Evolutionary conservation across 2,888 invertebrate genomes (phyloP), one percentile per base, ranked within the genome.

Genomic region (Pseudolycoriella hygida): DNA sequence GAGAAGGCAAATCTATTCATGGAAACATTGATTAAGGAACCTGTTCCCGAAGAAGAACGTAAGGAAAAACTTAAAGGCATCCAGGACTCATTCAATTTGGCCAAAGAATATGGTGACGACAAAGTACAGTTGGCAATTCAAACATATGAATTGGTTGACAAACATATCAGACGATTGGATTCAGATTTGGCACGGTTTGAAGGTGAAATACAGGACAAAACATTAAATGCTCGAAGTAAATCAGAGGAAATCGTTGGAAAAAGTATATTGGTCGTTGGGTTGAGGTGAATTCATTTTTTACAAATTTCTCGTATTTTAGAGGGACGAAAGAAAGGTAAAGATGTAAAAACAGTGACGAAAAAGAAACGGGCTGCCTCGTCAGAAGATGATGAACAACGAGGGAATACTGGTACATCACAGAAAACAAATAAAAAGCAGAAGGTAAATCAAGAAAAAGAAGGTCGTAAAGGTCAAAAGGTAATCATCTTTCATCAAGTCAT

Each of bases 101-200:
- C 93, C 12, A 89, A 89, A 58, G 93, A 93, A 60, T 92, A 88
- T 60, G 92, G 92, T 2, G 96, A 96, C 60, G 94, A 96, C 57
- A 97, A 97, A 69, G 94, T 97, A 30, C 90, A 93, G 60, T 70
- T 97, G 48, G 94, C 97, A 2, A 92, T 94, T 66, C 93, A 96
- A 68, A 96, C 96, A 0, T 98, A 98, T 60, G 97, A 98, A 69
- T 69, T 96, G 65, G 93, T 96, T 32, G 96, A 98, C 64, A 96
- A 96, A 64, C 96, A 97, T 62, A 97, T 97, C 53, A 73, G 96
- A 55, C 77, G 92, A 54, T 70, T 97, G 56, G 97, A 97, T 66
- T 89, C 92, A 46, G 96, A 97, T 70, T 73, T 97, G 58, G 92
- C 93, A 1, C 76, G 93, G 49, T 97, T 97, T 62, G 96, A 97